A percentile compares a stretch with the other conserved stretches of the same genome.
These are phyloP conservation scores for Atherinosoma microstoma DNA, from an alignment of 2,797 vertebrate species.

Conservation along the genomic window DNA sequence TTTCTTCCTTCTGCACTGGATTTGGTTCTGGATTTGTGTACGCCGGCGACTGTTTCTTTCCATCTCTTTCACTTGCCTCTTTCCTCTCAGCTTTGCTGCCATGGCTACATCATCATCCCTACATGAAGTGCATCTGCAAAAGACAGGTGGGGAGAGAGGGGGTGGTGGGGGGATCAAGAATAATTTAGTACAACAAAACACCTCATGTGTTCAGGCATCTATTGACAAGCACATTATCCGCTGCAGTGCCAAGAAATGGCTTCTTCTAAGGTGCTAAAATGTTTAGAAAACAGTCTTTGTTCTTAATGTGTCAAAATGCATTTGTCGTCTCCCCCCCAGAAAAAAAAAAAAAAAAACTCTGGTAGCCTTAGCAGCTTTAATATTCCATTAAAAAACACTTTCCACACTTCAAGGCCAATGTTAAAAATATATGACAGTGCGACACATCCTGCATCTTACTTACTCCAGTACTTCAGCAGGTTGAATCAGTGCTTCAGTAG, in stretches of 20 bases:
- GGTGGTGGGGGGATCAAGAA: slow-evolving; percentile 47
- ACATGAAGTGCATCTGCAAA: slow-evolving; percentile 89
- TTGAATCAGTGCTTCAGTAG: background rate
- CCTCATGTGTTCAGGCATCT: slow-evolving; percentile 65
- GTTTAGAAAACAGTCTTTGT: slow-evolving; percentile 41
- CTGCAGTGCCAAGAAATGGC: slow-evolving; percentile 49
- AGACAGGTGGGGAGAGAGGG: slow-evolving; percentile 21
- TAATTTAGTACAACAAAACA: slow-evolving; percentile 75
- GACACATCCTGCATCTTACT: slow-evolving; percentile 25
- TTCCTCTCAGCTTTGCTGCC: slow-evolving; percentile 74
- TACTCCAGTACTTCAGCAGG: slow-evolving; percentile 3
- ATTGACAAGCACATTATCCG: slow-evolving; percentile 60
- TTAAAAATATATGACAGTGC: slow-evolving; percentile 25
- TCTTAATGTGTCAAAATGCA: slow-evolving; percentile 55
- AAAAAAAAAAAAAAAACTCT: background rate
- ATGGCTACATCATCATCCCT: slow-evolving; percentile 78
- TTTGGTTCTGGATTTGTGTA: slow-evolving; percentile 80
- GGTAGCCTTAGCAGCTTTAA: slow-evolving; percentile 14
- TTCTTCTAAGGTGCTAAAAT: slow-evolving; percentile 4
- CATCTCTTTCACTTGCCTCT: slow-evolving; percentile 53
- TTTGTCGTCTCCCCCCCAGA: slow-evolving; percentile 20
- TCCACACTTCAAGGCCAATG: slow-evolving; percentile 26
- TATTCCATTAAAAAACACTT: slow-evolving; percentile 10
- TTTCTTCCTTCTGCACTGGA: slow-evolving; percentile 65
- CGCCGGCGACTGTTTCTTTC: slow-evolving; percentile 65